Conservation (phyloP, 2,797 vertebrate species). For the Myotis findleyi region DNA sequence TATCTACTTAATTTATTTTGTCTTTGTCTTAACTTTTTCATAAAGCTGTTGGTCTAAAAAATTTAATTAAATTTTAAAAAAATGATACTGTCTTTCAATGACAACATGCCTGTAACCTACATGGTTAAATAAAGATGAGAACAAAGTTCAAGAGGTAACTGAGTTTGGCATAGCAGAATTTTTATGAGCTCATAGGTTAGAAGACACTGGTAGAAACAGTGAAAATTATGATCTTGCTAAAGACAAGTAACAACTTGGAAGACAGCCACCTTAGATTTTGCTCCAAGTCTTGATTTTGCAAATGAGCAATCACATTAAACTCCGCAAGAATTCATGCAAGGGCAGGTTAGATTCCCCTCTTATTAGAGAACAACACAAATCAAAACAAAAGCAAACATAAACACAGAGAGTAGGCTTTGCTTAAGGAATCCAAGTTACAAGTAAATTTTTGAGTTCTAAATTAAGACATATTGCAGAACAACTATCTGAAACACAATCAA, state of each 20-base stretch:
- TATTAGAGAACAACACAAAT: not conserved
- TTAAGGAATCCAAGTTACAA: slow-evolving; percentile 17
- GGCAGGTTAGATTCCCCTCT: not conserved
- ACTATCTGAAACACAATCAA: slow-evolving; percentile 27
- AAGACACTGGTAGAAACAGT: slow-evolving; percentile 1
- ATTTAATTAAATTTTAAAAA: too few relatives aligned
- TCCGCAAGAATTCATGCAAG: not conserved
- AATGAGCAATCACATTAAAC: slow-evolving; percentile 30
- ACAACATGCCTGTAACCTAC: not conserved
- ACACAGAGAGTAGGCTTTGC: not conserved
- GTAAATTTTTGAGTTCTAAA: not conserved
- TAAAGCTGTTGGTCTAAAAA: not conserved
- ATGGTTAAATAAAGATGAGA: not conserved
- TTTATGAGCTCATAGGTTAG: slow-evolving; percentile 19
- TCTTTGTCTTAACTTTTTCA: not conserved
- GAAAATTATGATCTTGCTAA: slow-evolving; percentile 23
- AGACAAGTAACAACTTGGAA: slow-evolving; percentile 5
- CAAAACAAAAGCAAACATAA: not conserved
- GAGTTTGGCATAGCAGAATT: not conserved
- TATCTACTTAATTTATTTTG: not conserved
- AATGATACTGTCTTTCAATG: not conserved
- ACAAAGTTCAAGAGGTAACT: not conserved
- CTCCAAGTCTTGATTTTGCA: slow-evolving; percentile 48
- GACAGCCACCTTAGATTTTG: not conserved
- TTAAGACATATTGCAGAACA: not conserved